Evolutionary conservation across 2,113 vertebrate species (phyloP).

Genomic region (Xerus inauris): DNA sequence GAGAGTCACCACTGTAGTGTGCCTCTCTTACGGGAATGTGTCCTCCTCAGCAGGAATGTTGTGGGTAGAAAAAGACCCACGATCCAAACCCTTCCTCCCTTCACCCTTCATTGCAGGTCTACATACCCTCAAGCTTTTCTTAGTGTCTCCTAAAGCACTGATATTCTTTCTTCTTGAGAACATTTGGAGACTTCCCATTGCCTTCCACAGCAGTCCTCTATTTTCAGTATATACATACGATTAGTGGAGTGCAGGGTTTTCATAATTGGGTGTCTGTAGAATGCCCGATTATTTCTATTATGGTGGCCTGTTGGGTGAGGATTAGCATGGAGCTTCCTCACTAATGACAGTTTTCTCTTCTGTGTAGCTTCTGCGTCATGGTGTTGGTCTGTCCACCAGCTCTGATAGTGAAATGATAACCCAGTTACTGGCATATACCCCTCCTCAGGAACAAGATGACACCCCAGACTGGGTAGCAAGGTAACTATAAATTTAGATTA

Average conservation of each 20-base stretch:
- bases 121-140: background rate
- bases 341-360: slow-evolving; percentile 13
- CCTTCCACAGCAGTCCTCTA: background rate
- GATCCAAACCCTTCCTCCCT: background rate
- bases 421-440: slow-evolving; percentile 96
- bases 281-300: background rate
- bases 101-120: background rate
- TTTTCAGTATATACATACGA: background rate
- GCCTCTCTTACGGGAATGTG: background rate
- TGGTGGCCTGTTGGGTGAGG: background rate
- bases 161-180: background rate
- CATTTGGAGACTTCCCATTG: background rate
- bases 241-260: background rate
- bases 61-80: background rate
- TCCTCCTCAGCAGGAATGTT: background rate
- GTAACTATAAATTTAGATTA: slow-evolving; percentile 82
- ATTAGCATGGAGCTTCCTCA: background rate
- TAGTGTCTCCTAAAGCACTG: background rate
- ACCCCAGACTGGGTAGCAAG: slow-evolving; percentile 97
- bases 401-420: slow-evolving; percentile 99
- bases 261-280: background rate
- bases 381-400: slow-evolving; percentile 96
- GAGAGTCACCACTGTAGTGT: background rate
- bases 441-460: slow-evolving; percentile 94
- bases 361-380: slow-evolving; percentile 95